Evolutionary conservation across 2,888 invertebrate species (phyloP).

Genomic region (Watsonalla cultraria): DNA sequence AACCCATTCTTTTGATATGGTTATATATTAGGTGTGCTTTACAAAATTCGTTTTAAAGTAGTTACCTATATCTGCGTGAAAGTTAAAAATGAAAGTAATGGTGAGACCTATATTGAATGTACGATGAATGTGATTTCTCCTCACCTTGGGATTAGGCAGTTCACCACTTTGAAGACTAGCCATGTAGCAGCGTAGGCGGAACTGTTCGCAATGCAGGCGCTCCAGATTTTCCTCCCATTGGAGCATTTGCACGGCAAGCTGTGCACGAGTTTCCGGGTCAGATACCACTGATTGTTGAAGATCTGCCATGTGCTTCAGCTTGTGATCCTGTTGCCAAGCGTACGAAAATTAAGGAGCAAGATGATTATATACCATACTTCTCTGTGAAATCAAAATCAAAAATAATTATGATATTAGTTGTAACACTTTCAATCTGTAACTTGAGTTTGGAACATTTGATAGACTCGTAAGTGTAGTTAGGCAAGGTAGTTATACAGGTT

Average conservation of each 20-base stretch:
- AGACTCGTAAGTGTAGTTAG: background rate
- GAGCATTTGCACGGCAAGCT: constrained; percentile 94
- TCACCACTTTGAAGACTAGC: constrained; percentile 97
- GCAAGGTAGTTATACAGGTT: constrained; percentile 26
- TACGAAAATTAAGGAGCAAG: background rate
- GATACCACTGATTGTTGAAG: constrained; percentile 97
- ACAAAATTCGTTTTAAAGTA: too few species aligned
- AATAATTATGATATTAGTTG: too few species aligned
- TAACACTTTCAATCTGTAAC: too few species aligned
- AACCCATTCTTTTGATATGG: too few species aligned
- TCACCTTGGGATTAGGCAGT: constrained; percentile 97
- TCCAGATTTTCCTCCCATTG: constrained; percentile 99
- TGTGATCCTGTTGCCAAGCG: constrained; percentile 90
- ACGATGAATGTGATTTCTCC: constrained; percentile 6
- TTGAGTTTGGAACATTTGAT: too few species aligned
- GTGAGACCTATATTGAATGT: too few species aligned
- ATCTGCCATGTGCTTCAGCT: constrained; percentile 99
- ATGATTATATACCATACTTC: background rate
- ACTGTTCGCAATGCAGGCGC: constrained; percentile 97
- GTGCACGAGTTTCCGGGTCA: constrained; percentile 93
- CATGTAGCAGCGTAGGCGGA: constrained; percentile 97
- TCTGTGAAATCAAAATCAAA: too few species aligned
- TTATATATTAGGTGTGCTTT: too few species aligned
- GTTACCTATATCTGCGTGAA: too few species aligned
- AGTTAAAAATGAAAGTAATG: too few species aligned